Base-by-base conservation (phyloP, 1,140 invertebrate species). In the Dinoponera quadriceps region DNA sequence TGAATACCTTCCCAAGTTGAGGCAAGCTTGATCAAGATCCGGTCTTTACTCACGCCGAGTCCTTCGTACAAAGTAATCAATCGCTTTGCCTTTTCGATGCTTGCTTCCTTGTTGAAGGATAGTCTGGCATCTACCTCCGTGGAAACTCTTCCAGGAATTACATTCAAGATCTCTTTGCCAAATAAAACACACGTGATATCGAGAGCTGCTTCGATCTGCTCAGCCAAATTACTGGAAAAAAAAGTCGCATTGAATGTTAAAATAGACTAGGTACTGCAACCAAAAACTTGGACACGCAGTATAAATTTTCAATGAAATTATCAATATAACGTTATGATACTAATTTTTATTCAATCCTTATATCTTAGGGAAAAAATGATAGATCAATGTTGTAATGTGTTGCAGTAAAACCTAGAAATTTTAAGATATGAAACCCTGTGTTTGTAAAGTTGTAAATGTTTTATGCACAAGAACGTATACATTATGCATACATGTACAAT, bases 1-100 rank as follows among this genome's bases (percentile, higher is more conserved):
- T 99, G 97, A 85, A 99, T 99, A 33, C 99, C 99, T 96, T 99
- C 99, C 99, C 99, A 99, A 0, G 99, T 99, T 3, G 99, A 99
- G 1, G 98, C 98, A 72, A 99, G 95, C 94, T 99, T 99, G 69
- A 99, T 99, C 0, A 99, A 95, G 94, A 99, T 97, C 72, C 99
- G 96, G 20, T 99, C 98, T 92, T 98, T 99, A 69, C 95, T 94
- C 77, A 99, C 97, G 14, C 99, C 99, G 91, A 96, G 95, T 75
- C 98, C 96, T 91, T 98, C 96, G 93, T 99, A 99, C 87, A 99
- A 94, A 69, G 96, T 94, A 85, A 99, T 99, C 44, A 99, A 93
- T 90, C 97, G 97, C 54, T 96, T 95, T 9, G 98, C 99, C 93
- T 99, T 99, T 27, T 96, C 94, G 89, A 99, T 96, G 90, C 98